Percentiles rank a stretch among this genome's conserved stretches.
phyloP scores from a whole-genome alignment of 2,888 invertebrate genomes.

The Bembecia ichneumoniformis region DNA sequence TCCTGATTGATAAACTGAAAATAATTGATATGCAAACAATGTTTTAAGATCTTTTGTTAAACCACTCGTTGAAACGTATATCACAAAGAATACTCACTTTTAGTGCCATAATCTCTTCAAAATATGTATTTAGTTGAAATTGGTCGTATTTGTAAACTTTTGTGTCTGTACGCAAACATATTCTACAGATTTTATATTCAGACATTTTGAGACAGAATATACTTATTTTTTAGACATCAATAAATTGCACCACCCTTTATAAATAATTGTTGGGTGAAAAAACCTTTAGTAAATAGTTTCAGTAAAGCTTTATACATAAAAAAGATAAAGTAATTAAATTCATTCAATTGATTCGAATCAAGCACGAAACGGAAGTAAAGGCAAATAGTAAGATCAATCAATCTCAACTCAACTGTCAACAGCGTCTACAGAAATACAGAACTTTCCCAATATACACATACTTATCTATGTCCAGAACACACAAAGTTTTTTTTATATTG shows the following conservation, averaged over 20 bases:
- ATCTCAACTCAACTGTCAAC: neutral
- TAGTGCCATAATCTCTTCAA: constrained; percentile 43
- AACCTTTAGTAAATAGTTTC: too few relatives aligned
- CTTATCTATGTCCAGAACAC: too few relatives aligned
- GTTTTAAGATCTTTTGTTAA: too few relatives aligned
- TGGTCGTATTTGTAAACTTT: constrained; percentile 36
- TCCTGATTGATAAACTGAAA: constrained; percentile 35
- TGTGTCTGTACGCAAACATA: constrained; percentile 38
- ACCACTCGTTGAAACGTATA: too few relatives aligned
- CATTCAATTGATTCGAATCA: too few relatives aligned
- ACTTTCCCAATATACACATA: too few relatives aligned
- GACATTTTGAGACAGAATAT: constrained; percentile 4
- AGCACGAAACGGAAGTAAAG: neutral
- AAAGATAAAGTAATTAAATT: too few relatives aligned
- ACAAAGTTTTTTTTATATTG: too few relatives aligned
- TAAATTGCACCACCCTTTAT: too few relatives aligned
- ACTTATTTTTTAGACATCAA: neutral
- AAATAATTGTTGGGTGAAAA: too few relatives aligned
- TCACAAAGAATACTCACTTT: constrained; percentile 27
- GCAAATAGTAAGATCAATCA: neutral
- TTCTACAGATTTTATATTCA: constrained; percentile 40
- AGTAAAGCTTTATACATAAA: too few relatives aligned
- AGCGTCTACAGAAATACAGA: too few relatives aligned
- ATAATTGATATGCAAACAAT: neutral
- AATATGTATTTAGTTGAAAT: constrained; percentile 38